Evolutionary conservation across 37 sponge, comb jelly and placozoan species (phyloP).

Genomic region (Halichondria panicea): DNA sequence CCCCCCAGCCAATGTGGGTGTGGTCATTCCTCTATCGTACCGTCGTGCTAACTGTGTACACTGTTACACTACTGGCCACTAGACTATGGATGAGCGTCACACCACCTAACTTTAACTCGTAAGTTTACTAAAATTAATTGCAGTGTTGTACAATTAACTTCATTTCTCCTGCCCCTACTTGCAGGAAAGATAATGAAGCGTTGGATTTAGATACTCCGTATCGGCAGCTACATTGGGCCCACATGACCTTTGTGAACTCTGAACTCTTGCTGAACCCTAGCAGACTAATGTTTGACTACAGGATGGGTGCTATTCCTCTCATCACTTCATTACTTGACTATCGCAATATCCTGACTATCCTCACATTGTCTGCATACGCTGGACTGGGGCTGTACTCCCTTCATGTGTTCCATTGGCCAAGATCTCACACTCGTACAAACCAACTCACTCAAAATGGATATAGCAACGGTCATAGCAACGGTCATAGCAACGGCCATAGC

Average conservation of each 20-base stretch:
- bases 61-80: conserved; percentile 4
- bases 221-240: conserved; percentile 81
- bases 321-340: conserved; percentile 61
- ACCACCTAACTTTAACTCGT: conserved; percentile 39
- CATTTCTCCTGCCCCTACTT: too few relatives aligned
- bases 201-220: conserved; percentile 55
- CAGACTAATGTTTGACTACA: conserved; percentile 80
- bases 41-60: neutral
- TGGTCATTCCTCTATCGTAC: conserved; percentile 14
- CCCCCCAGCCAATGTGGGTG: neutral
- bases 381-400: conserved; percentile 7
- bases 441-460: neutral
- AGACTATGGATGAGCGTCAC: conserved; percentile 35
- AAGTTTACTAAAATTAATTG: neutral
- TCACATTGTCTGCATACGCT: conserved; percentile 25
- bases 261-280: conserved; percentile 78
- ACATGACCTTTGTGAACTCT: conserved; percentile 74
- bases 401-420: too few relatives aligned
- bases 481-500: neutral
- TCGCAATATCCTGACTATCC: conserved; percentile 62
- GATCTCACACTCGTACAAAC: neutral
- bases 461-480: neutral
- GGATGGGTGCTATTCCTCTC: conserved; percentile 89
- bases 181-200: conserved; percentile 85
- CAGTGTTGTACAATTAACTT: too few relatives aligned